Evolutionary conservation across 1,140 invertebrate genomes (phyloP), one percentile per base, ranked within the genome.

Genomic region (Eumeta japonica): DNA sequence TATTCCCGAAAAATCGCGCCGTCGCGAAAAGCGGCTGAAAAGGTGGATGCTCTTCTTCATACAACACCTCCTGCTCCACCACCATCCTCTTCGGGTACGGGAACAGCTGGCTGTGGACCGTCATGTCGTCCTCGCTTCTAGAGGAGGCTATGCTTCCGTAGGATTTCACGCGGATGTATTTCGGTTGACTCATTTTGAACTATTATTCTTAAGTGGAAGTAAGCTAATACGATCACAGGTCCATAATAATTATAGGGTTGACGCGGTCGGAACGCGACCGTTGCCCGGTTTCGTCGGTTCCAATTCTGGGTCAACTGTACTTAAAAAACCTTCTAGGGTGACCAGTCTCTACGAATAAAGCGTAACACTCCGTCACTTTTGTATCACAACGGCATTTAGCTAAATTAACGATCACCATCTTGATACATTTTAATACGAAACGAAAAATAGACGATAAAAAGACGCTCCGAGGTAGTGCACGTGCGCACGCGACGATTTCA

Each of bases 291-390:
- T n/a, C n/a, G n/a, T n/a, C n/a, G n/a, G 16, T 4, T 35, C 27
- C 37, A 20, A 43, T 35, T 55, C 34, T 55, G 49, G 56, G 73
- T 76, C 73, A 76, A 66, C 73, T 76, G 52, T 73, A 73, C 46
- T 76, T 76, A 42, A 64, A 76, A 39, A 70, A 76, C 29, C 68
- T 59, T 41, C 72, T 76, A 2, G 71, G 63, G 39, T 76, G 67
- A 51, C 63, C 68, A 13, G 63, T 51, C 46, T 65, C 65, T 35
- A 66, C 55, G 45, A 73, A 72, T 42, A 68, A 48, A 32, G 55
- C 58, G 42, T 52, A 51, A 27, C 53, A 55, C 46, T 62, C 53
- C 11, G 55, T 60, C 49, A 57, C 43, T 54, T 67, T 61, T 37
- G 53, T 50, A 37, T 52, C 48, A 18, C 41, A 40, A 36, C 54